Evolutionary conservation across 2,113 vertebrate genomes (phyloP).

Genomic region (Alethe diademata): DNA sequence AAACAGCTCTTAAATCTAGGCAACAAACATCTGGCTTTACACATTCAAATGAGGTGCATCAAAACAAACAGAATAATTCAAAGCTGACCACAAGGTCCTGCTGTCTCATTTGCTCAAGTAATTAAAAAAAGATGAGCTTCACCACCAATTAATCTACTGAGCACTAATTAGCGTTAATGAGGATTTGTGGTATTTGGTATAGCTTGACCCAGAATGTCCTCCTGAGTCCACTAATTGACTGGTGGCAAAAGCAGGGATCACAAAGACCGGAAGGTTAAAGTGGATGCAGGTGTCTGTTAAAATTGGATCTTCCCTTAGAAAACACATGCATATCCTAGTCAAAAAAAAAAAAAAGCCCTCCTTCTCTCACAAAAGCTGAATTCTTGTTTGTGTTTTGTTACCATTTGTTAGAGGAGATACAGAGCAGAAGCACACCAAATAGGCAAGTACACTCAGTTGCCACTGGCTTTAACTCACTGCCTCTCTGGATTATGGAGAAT

Average conservation of each 20-base stretch:
- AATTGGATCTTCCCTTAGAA: slow-evolving; percentile 16
- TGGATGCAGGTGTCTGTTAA: slow-evolving; percentile 47
- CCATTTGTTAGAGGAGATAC: not conserved
- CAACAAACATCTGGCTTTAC: slow-evolving; percentile 68
- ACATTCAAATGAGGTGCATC: slow-evolving; percentile 72
- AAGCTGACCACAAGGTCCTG: slow-evolving; percentile 52
- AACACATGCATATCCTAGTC: not conserved
- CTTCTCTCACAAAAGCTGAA: not conserved
- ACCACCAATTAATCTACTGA: slow-evolving; percentile 71
- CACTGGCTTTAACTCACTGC: not conserved
- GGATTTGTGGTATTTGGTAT: slow-evolving; percentile 61
- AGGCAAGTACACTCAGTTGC: not conserved
- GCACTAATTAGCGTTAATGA: slow-evolving; percentile 76
- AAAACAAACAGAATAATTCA: slow-evolving; percentile 77
- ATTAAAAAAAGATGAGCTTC: slow-evolving; percentile 80
- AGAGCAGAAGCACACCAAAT: not conserved
- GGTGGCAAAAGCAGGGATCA: slow-evolving; percentile 10
- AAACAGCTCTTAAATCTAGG: slow-evolving; percentile 5
- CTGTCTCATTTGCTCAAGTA: slow-evolving; percentile 66
- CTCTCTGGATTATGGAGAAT: not conserved
- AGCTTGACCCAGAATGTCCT: slow-evolving; percentile 59
- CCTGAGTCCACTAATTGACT: slow-evolving; percentile 41
- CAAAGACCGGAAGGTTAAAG: slow-evolving; percentile 24
- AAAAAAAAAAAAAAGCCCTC: not conserved
- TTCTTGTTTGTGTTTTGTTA: not conserved